These are phyloP conservation scores for Ispidina picta DNA, from an alignment of 2,797 vertebrate species.

Conservation along the genomic window DNA sequence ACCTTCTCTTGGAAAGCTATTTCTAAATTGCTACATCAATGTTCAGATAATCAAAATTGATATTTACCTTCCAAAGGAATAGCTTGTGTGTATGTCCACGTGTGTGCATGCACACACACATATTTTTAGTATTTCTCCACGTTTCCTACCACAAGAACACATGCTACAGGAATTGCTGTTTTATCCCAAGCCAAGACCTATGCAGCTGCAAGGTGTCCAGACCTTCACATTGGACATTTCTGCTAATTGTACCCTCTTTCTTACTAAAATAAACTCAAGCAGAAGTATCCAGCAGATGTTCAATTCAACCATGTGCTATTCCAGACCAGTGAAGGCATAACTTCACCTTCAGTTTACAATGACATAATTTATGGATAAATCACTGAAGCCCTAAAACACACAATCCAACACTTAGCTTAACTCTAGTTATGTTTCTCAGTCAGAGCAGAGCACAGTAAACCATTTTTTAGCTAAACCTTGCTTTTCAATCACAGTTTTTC, in stretches of 20 bases:
- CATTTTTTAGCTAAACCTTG: background rate
- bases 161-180: background rate
- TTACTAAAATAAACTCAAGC: background rate
- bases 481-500: background rate
- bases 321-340: background rate
- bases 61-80: slow-evolving; percentile 24
- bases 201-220: background rate
- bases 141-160: background rate
- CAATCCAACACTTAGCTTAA: background rate
- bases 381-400: background rate
- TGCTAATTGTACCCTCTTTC: background rate
- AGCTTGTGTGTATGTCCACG: background rate
- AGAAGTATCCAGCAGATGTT: background rate
- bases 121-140: background rate
- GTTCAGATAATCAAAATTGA: slow-evolving; percentile 28
- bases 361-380: background rate
- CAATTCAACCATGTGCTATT: background rate
- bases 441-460: background rate
- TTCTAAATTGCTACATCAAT: slow-evolving; percentile 40
- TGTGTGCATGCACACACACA: no score
- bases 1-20: slow-evolving; percentile 10
- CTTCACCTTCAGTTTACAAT: background rate
- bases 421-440: background rate
- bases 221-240: background rate
- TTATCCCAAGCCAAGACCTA: background rate